A percentile compares a stretch with the other conserved stretches of the same genome.
Conservation (phyloP, 2,888 invertebrate species). For the Pecten maximus region DNA sequence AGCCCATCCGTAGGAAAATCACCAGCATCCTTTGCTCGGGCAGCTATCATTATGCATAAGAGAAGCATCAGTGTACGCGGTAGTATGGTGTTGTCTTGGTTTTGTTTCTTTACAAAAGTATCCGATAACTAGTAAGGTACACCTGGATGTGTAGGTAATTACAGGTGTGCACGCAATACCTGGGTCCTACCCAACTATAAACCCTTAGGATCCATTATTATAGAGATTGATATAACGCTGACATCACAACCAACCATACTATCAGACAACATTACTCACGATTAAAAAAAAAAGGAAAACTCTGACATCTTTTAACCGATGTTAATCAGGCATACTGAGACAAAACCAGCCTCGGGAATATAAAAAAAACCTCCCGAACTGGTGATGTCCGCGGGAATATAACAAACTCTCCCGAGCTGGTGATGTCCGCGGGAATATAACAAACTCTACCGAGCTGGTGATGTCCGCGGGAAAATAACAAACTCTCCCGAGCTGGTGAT, state of each 20-base stretch:
- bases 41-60: neutral
- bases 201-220: neutral
- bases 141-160: conserved; percentile 13
- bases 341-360: neutral
- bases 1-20: neutral
- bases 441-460: too few species aligned
- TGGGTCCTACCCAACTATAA: neutral
- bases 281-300: neutral
- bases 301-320: neutral
- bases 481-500: too few species aligned
- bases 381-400: too few species aligned
- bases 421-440: too few species aligned
- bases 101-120: conserved; percentile 25
- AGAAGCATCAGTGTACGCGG: neutral
- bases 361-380: neutral
- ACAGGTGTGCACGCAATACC: conserved; percentile 30
- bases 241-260: neutral
- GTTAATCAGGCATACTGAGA: neutral
- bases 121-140: conserved; percentile 4
- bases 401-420: too few species aligned
- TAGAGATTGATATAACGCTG: neutral
- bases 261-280: neutral
- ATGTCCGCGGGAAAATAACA: too few species aligned
- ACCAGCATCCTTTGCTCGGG: neutral
- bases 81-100: neutral